phyloP scores from a whole-genome alignment of 2,113 vertebrate species.

The Myrmecobius fasciatus region DNA sequence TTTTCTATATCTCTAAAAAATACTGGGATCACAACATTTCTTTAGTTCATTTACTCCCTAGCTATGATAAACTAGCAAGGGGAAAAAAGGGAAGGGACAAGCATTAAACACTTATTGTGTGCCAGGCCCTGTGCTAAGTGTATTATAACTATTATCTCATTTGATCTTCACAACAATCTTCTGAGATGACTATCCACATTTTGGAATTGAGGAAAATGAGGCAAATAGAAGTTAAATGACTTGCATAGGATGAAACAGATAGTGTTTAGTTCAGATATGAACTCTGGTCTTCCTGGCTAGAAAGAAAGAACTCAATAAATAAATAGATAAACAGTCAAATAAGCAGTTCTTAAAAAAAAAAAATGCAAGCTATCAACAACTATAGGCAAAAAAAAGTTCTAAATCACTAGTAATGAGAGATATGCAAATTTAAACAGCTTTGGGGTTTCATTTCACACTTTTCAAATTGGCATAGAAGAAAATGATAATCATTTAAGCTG shows the following conservation, averaged over 20 bases:
- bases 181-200: not conserved
- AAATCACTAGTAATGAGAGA: not conserved
- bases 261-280: not conserved
- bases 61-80: not conserved
- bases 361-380: not conserved
- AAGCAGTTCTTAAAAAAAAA: not conserved
- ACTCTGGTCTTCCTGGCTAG: not conserved
- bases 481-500: not conserved
- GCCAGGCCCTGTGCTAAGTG: not conserved
- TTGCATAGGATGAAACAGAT: not conserved
- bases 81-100: not conserved
- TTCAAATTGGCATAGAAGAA: not conserved
- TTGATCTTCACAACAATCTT: not conserved
- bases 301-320: not conserved
- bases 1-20: not conserved
- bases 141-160: not conserved
- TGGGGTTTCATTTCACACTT: not conserved
- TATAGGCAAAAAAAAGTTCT: not conserved
- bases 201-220: not conserved
- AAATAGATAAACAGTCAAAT: not conserved
- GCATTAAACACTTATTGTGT: not conserved
- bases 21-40: too few relatives aligned
- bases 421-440: not conserved
- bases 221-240: not conserved
- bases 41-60: not conserved